A percentile compares a stretch with the other conserved stretches of the same genome.
These are phyloP conservation scores for Pelosia muscerda DNA, from an alignment of 2,888 invertebrate species.

Conservation along the genomic window DNA sequence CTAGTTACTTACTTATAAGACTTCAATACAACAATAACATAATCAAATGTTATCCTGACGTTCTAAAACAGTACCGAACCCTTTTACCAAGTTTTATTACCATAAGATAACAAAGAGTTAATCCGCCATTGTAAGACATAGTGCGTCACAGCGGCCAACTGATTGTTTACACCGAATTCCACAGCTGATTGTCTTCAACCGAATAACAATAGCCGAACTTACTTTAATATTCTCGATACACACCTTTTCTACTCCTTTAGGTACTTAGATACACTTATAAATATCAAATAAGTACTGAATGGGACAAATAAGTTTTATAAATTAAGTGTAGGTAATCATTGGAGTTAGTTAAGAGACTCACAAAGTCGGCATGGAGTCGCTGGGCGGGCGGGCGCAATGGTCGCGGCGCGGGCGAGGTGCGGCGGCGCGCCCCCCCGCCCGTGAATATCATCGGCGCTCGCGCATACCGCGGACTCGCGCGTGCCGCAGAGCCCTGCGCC, in stretches of 20 bases:
- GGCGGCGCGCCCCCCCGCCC: conserved; percentile 85
- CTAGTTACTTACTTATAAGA: no score
- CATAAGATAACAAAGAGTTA: conserved; percentile 9
- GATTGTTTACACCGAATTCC: conserved; percentile 15
- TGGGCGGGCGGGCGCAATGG: conserved; percentile 66
- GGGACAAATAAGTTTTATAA: conserved; percentile 7
- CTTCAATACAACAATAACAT: no score
- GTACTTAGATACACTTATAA: neutral
- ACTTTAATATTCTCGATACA: neutral
- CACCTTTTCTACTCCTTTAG: neutral
- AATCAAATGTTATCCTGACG: neutral
- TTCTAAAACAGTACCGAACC: neutral
- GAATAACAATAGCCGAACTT: conserved; percentile 1
- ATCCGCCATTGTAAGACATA: conserved; percentile 3
- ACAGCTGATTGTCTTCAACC: conserved; percentile 16
- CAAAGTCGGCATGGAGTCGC: conserved; percentile 71
- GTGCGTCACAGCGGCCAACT: conserved; percentile 7
- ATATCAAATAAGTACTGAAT: neutral
- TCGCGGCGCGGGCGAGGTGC: conserved; percentile 78
- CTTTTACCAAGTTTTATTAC: conserved; percentile 6
- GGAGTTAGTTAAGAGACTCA: conserved; percentile 58
- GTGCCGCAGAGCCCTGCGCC: conserved; percentile 58
- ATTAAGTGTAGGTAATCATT: conserved; percentile 22
- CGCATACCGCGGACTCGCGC: conserved; percentile 65
- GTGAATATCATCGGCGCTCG: conserved; percentile 84